A percentile compares a stretch with the other conserved stretches of the same genome.
Conservation (phyloP, 1,140 invertebrate species). For the Ooceraea biroi region DNA sequence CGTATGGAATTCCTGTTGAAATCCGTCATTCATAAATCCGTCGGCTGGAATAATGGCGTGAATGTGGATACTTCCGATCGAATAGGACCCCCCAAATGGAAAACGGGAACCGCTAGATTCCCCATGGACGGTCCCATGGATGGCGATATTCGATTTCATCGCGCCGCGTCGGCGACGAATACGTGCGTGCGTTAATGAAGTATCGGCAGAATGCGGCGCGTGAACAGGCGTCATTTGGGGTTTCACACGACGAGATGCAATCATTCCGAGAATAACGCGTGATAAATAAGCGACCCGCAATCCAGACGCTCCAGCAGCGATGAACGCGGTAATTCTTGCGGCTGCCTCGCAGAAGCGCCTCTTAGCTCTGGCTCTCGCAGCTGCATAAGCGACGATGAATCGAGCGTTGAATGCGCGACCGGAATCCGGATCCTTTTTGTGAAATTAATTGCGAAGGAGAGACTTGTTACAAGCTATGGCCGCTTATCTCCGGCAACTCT, state of each 20-base stretch:
- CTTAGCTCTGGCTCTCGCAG: too few relatives aligned
- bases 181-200: conserved; percentile 35
- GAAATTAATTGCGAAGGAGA: neutral
- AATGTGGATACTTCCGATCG: conserved; percentile 4
- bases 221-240: neutral
- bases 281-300: neutral
- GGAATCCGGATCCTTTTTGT: neutral
- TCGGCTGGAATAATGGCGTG: conserved; percentile 6
- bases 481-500: too few relatives aligned
- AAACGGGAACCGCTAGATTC: too few relatives aligned
- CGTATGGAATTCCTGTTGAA: conserved; percentile 21
- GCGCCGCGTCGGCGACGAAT: too few relatives aligned
- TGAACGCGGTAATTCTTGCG: neutral
- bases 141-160: too few relatives aligned
- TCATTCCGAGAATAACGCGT: conserved; percentile 27
- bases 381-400: neutral
- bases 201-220: neutral
- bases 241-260: conserved; percentile 15
- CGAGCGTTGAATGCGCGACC: neutral
- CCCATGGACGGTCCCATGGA: too few relatives aligned
- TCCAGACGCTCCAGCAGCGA: neutral
- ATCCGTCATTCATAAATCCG: conserved; percentile 57
- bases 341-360: neutral
- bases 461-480: too few relatives aligned
- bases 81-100: neutral